Evolutionary conservation across 2,113 vertebrate species (phyloP).

Genomic region (Rousettus leschenaultii): DNA sequence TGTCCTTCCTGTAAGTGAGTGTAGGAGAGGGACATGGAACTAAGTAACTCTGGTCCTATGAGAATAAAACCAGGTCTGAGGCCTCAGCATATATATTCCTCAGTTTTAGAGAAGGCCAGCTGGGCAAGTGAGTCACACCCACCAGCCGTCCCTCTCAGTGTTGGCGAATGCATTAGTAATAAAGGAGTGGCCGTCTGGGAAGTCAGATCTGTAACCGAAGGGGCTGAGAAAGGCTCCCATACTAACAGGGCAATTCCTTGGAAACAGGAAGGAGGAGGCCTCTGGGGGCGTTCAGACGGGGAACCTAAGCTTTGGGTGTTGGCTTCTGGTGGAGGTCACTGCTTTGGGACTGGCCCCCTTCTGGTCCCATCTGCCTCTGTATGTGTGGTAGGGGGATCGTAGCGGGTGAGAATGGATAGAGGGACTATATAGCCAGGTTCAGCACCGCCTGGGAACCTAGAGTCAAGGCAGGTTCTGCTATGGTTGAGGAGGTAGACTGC

Average conservation of each 20-base stretch:
- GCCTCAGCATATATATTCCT: background rate
- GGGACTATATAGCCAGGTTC: background rate
- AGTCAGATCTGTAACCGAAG: background rate
- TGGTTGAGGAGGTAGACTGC: background rate
- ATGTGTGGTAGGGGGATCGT: background rate
- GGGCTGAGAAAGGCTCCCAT: background rate
- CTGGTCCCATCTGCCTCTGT: background rate
- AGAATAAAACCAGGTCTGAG: too few relatives aligned
- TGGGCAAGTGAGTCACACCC: background rate
- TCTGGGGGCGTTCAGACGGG: background rate
- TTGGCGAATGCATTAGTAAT: background rate
- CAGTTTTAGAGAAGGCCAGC: background rate
- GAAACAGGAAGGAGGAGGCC: background rate
- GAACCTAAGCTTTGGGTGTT: background rate
- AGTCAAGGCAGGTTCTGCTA: background rate
- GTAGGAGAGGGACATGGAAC: background rate
- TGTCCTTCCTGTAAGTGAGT: background rate
- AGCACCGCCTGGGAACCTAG: background rate
- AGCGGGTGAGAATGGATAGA: background rate
- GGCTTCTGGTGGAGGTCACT: background rate
- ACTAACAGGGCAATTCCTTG: background rate
- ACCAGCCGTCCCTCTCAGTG: background rate
- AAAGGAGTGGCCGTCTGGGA: background rate
- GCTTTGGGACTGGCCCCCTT: too few relatives aligned
- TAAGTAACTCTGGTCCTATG: background rate